A percentile compares a stretch with the other conserved stretches of the same genome.
phyloP scores from a whole-genome alignment of 2,113 vertebrate genomes.

The Semnornis frantzii region DNA sequence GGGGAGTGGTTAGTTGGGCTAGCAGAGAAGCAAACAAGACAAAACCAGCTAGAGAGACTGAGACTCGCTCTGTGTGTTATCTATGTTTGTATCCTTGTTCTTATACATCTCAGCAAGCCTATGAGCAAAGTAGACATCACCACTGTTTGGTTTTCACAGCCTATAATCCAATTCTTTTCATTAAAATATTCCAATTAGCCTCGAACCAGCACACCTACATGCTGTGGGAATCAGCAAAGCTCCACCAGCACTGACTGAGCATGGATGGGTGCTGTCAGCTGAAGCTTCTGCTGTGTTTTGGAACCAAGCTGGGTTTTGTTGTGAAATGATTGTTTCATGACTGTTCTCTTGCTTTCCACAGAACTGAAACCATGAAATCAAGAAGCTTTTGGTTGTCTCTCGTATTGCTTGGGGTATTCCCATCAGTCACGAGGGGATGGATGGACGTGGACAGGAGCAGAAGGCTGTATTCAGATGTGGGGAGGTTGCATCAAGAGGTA shows the following conservation, averaged over 20 bases:
- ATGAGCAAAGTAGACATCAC: too few species aligned
- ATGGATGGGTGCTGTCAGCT: not conserved
- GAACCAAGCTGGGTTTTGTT: not conserved
- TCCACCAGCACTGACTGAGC: rapidly evolving
- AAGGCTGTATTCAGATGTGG: conserved; percentile 5
- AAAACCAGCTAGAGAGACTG: too few species aligned
- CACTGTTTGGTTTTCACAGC: too few species aligned
- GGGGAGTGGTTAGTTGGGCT: too few species aligned
- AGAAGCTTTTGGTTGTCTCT: conserved; percentile 81
- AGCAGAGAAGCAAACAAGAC: too few species aligned
- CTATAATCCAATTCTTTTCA: too few species aligned
- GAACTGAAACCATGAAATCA: conserved; percentile 81
- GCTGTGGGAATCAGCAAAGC: not conserved
- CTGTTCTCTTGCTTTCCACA: conserved; percentile 66
- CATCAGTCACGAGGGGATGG: conserved; percentile 77
- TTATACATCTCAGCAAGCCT: too few species aligned
- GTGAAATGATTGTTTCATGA: not conserved
- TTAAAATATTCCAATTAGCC: too few species aligned
- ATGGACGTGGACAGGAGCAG: conserved; percentile 66
- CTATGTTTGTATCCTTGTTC: too few species aligned
- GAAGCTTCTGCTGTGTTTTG: rapidly evolving
- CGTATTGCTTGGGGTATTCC: conserved; percentile 79
- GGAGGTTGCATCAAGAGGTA: conserved; percentile 78
- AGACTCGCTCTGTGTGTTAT: too few species aligned
- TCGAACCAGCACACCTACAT: too few species aligned